Percentiles rank a stretch among this genome's conserved stretches.
These are phyloP conservation scores for Spea bombifrons DNA, from an alignment of 2,113 vertebrate species.

Conservation along the genomic window DNA sequence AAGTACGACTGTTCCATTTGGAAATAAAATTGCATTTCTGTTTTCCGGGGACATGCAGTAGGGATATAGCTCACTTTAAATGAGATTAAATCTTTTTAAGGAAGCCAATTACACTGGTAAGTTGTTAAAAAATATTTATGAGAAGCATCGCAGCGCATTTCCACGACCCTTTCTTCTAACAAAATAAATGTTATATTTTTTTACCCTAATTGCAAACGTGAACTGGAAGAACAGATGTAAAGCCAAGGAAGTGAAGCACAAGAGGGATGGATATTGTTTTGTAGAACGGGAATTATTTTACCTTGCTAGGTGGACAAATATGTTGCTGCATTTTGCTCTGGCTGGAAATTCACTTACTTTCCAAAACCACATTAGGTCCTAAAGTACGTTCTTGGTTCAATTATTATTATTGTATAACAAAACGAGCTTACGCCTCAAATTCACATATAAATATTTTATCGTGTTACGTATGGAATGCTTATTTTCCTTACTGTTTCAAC, in stretches of 20 bases:
- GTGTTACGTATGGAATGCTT: too few species aligned
- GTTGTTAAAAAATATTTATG: conserved; percentile 43
- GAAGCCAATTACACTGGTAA: conserved; percentile 38
- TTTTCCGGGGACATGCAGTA: conserved; percentile 7
- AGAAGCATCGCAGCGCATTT: conserved; percentile 23
- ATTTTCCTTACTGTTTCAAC: too few species aligned
- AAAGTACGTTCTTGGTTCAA: too few species aligned
- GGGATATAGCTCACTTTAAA: conserved; percentile 36
- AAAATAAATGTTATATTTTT: conserved; percentile 20
- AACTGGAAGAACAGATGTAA: conserved; percentile 12
- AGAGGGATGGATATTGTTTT: background rate
- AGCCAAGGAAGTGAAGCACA: conserved; percentile 1
- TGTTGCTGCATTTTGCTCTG: too few species aligned
- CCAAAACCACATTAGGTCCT: conserved; percentile 7
- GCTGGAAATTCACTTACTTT: background rate
- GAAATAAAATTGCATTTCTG: conserved; percentile 9
- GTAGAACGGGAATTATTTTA: background rate
- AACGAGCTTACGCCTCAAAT: too few species aligned
- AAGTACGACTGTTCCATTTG: conserved; percentile 3
- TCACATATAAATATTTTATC: too few species aligned
- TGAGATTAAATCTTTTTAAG: conserved; percentile 42
- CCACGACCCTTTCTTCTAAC: background rate
- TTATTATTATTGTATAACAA: too few species aligned
- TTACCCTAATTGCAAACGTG: conserved; percentile 14
- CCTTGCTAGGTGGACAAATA: background rate